phyloP scores from a whole-genome alignment of 2,113 vertebrate species.

The Hydrolagus affinis region DNA sequence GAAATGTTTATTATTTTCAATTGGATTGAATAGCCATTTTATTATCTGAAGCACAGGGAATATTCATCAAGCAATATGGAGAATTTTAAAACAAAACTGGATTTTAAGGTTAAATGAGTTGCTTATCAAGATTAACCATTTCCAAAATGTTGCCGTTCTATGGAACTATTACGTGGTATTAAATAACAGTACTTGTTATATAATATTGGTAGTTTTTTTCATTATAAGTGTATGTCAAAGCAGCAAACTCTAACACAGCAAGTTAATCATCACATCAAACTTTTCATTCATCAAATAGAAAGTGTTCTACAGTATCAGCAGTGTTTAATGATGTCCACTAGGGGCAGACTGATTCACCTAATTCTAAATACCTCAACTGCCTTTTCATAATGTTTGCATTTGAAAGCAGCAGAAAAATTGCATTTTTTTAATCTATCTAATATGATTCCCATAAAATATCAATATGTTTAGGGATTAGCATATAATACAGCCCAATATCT shows the following conservation, averaged over 20 bases:
- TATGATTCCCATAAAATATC: too few species aligned
- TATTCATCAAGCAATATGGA: neutral
- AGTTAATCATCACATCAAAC: too few species aligned
- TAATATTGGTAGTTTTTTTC: neutral
- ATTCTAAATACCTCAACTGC: neutral
- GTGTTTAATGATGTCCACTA: neutral
- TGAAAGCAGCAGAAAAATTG: neutral
- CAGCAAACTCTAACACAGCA: neutral
- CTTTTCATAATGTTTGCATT: neutral
- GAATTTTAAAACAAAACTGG: neutral
- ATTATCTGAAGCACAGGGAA: neutral
- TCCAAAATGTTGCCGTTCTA: neutral
- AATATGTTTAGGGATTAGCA: too few species aligned
- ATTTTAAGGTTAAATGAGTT: neutral
- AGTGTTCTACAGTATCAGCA: neutral
- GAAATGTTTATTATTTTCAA: neutral
- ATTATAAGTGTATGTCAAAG: neutral
- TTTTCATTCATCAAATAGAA: neutral
- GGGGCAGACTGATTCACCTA: neutral
- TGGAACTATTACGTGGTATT: neutral
- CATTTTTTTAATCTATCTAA: too few species aligned
- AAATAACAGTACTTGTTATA: neutral
- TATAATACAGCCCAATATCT: too few species aligned
- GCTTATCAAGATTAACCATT: neutral
- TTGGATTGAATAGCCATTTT: neutral